Conservation (phyloP, 2,797 vertebrate genomes). For the Anas capensis region DNA sequence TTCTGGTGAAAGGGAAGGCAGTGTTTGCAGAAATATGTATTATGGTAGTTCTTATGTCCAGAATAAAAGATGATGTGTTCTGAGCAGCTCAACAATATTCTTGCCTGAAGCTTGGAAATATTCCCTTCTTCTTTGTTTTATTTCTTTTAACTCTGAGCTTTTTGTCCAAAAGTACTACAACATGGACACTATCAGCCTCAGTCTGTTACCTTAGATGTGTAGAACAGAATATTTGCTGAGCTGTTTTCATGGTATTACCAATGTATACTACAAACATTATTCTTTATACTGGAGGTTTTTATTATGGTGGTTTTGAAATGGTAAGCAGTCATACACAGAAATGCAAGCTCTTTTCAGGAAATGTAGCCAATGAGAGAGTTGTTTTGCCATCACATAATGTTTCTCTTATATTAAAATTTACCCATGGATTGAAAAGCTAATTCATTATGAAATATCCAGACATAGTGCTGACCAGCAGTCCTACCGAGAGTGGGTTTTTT, state of each 20-base stretch:
- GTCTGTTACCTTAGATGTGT: neutral
- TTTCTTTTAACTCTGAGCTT: slow-evolving; percentile 23
- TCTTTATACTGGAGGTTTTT: slow-evolving; percentile 3
- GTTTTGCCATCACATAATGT: neutral
- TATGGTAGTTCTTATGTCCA: neutral
- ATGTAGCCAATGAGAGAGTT: neutral
- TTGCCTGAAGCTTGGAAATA: slow-evolving; percentile 24
- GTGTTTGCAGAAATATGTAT: neutral
- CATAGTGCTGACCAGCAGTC: neutral
- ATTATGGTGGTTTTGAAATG: slow-evolving; percentile 34
- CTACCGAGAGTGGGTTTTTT: neutral
- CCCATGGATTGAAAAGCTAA: neutral
- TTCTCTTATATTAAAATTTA: neutral
- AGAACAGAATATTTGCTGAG: slow-evolving; percentile 31
- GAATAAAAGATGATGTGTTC: neutral
- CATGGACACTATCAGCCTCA: neutral
- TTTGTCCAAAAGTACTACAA: slow-evolving; percentile 23
- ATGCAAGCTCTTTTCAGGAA: neutral
- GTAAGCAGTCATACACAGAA: slow-evolving; percentile 5
- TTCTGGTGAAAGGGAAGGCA: neutral
- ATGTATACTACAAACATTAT: slow-evolving; percentile 3
- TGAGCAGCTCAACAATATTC: neutral
- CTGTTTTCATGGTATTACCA: neutral
- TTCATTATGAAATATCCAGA: neutral
- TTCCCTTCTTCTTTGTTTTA: neutral